Evolutionary conservation across 2,888 invertebrate species (phyloP).

Genomic region (Andricus curvator): DNA sequence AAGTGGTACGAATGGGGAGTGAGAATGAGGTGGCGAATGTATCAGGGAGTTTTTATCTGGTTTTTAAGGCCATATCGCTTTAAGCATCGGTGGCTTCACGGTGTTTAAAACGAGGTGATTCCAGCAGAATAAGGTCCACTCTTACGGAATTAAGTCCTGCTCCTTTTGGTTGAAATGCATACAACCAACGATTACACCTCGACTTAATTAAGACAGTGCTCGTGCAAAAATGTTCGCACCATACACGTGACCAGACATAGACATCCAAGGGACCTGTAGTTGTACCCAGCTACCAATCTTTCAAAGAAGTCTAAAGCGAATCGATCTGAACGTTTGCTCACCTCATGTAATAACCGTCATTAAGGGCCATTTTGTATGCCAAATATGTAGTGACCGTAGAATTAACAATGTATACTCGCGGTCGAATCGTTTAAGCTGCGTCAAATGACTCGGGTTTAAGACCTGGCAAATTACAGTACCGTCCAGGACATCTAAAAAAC

Average conservation of each 20-base stretch:
- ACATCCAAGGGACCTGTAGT: neutral
- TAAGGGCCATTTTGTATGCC: neutral
- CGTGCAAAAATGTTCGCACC: slow-evolving; percentile 6
- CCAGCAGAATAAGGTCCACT: neutral
- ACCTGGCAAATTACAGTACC: too few relatives aligned
- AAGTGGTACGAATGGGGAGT: neutral
- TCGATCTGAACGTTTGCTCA: neutral
- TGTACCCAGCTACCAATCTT: neutral
- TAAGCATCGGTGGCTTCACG: neutral
- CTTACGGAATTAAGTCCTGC: neutral
- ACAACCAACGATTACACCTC: neutral
- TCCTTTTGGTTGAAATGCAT: slow-evolving; percentile 13
- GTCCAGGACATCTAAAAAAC: too few relatives aligned
- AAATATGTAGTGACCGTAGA: neutral
- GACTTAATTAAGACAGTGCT: slow-evolving; percentile 24
- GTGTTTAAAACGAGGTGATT: neutral
- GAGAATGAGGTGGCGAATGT: slow-evolving; percentile 32
- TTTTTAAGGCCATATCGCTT: slow-evolving; percentile 12
- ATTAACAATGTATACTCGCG: neutral
- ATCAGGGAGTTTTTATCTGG: slow-evolving; percentile 20
- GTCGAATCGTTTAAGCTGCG: neutral
- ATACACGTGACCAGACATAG: neutral
- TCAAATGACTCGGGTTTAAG: too few relatives aligned
- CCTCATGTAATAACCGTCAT: neutral
- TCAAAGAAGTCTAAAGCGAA: neutral